Evolutionary conservation across 2,113 vertebrate genomes (phyloP).

Genomic region (Pyxicephalus adspersus): DNA sequence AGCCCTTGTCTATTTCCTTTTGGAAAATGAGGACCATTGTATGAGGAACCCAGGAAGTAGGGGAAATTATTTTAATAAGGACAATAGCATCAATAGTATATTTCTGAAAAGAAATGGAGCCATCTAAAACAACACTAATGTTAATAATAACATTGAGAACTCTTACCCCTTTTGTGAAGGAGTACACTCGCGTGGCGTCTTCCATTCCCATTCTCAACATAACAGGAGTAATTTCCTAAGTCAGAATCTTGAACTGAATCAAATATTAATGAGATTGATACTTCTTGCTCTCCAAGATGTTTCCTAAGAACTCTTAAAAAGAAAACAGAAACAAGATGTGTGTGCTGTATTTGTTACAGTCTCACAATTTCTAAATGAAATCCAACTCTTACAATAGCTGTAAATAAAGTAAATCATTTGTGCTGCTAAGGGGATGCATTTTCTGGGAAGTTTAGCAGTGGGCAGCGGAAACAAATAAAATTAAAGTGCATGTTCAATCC

Average conservation of each 20-base stretch:
- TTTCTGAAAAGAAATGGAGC: no score
- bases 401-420: conserved; percentile 7
- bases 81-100: no score
- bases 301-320: conserved; percentile 87
- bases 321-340: conserved; percentile 58
- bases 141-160: not conserved
- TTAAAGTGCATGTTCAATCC: not conserved
- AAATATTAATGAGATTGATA: conserved; percentile 93
- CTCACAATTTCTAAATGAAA: not conserved
- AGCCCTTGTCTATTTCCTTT: no score
- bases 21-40: no score
- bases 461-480: not conserved
- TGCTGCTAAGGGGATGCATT: not conserved
- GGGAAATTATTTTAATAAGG: no score
- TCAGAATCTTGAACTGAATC: conserved; percentile 92
- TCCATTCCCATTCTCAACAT: conserved; percentile 94
- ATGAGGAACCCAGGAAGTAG: no score
- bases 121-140: no score
- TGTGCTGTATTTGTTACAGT: not conserved
- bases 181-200: conserved; percentile 91
- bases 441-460: not conserved
- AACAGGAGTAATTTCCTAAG: conserved; percentile 96
- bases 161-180: conserved; percentile 90
- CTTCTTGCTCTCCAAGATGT: conserved; percentile 96
- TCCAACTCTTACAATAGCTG: conserved; percentile 26